Evolutionary conservation across 2,113 vertebrate genomes (phyloP), one percentile per base, ranked within the genome.

Genomic region (Sitta europaea): DNA sequence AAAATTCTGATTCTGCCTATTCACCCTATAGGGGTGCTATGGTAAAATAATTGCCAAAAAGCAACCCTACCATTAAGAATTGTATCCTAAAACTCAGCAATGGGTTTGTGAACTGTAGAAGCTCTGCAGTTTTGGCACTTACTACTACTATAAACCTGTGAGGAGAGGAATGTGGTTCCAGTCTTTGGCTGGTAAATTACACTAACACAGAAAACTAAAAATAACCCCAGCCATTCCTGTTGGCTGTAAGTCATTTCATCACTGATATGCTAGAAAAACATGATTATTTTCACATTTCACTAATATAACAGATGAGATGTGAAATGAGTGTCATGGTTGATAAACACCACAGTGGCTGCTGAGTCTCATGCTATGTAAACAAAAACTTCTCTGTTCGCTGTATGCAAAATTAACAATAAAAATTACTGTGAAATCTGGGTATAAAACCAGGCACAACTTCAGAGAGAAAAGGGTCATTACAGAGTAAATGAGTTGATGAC

Each of bases 321-420:
- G 92, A 97, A 97, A 96, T 97, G 73, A 95, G 50, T 28, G 90
- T 96, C 77, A 80, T 53, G 86, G 85, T 85, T 94, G 48, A 97
- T 94, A 95, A 97, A 96, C 53, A 47, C 11, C 29, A 45, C 68
- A 88, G 77, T 82, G 78, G 77, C 70, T 97, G 54, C 79, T 91
- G 89, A 55, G 71, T 90, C 94, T 96, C 91, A 88, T 5, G 22
- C 57, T 95, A 28, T 80, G 59, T 94, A 97, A 97, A 95, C 86
- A 96, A 94, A 90, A 96, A 78, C 63, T 86, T 86, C 86, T 70
- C 58, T 65, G 47, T 80, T 95, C 86, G 36, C 85, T 90, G 48
- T 91, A 81, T 54, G 68, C 47, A 94, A 96, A 96, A 96, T 93
- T 95, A 97, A 83, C 53, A 94, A 59, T 91, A 92, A 97, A 96